Evolutionary conservation across 2,888 invertebrate species (phyloP).

Genomic region (Fragum sueziense): DNA sequence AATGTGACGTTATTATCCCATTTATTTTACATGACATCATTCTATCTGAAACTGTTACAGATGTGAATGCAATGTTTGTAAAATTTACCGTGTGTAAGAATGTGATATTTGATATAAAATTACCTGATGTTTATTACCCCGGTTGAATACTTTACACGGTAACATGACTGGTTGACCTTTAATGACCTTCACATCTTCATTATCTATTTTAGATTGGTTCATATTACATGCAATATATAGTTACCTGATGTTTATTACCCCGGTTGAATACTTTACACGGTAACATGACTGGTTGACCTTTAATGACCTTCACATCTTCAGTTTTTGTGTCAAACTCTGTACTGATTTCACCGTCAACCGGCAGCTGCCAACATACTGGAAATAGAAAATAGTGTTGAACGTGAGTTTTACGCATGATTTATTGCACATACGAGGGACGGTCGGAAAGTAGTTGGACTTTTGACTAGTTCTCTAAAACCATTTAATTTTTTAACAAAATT

Average conservation of each 20-base stretch:
- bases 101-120: too few species aligned
- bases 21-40: too few species aligned
- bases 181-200: slow-evolving; percentile 61
- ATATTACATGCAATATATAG: too few species aligned
- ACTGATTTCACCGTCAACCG: slow-evolving; percentile 5
- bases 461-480: too few species aligned
- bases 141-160: slow-evolving; percentile 65
- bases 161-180: slow-evolving; percentile 65
- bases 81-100: too few species aligned
- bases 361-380: slow-evolving; percentile 39
- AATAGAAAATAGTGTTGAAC: slow-evolving; percentile 15
- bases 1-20: too few species aligned
- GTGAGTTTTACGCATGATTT: too few species aligned
- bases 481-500: too few species aligned
- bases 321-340: slow-evolving; percentile 62
- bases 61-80: too few species aligned
- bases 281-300: slow-evolving; percentile 65
- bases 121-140: slow-evolving; percentile 47
- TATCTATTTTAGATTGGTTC: slow-evolving; percentile 63
- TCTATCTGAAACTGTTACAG: too few species aligned
- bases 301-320: slow-evolving; percentile 59
- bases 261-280: slow-evolving; percentile 65
- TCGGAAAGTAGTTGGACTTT: too few species aligned
- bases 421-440: too few species aligned
- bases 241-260: slow-evolving; percentile 46